Evolutionary conservation across 2,888 invertebrate genomes (phyloP).

Genomic region (Cyrtodaria siliqua): DNA sequence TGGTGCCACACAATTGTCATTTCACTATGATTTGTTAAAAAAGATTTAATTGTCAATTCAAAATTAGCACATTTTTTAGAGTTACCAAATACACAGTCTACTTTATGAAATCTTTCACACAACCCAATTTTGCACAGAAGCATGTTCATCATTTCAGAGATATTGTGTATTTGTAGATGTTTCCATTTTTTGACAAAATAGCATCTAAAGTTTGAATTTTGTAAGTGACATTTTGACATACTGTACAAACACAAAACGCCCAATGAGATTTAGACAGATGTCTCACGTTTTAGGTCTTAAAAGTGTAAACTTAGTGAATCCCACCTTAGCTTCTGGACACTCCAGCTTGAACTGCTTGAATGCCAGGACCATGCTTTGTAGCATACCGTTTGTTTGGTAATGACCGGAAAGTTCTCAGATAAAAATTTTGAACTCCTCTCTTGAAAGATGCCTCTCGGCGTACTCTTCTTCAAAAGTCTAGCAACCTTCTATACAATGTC

Average conservation of each 20-base stretch:
- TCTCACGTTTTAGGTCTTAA: conserved; percentile 35
- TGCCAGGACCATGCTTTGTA: conserved; percentile 48
- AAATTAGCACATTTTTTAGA: conserved; percentile 27
- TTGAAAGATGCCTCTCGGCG: background rate
- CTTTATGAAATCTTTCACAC: conserved; percentile 23
- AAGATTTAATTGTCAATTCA: conserved; percentile 9
- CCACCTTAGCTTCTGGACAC: conserved; percentile 18
- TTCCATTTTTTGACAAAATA: conserved; percentile 13
- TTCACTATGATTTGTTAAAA: conserved; percentile 14
- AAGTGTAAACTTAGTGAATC: conserved; percentile 33
- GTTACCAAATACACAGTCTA: conserved; percentile 23
- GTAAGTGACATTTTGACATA: conserved; percentile 35
- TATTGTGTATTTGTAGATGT: conserved; percentile 19
- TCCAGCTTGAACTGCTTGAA: conserved; percentile 27
- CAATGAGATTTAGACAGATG: conserved; percentile 32
- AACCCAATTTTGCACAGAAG: conserved; percentile 18
- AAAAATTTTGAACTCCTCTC: conserved; percentile 16
- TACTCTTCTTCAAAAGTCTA: background rate
- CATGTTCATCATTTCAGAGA: conserved; percentile 32
- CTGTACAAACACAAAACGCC: conserved; percentile 39
- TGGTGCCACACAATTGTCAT: conserved; percentile 29
- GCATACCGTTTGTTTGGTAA: conserved; percentile 35
- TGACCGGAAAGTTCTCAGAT: conserved; percentile 24
- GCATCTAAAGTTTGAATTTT: conserved; percentile 31
- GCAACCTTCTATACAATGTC: background rate